These are phyloP conservation scores for Chelidonichthys spinosus DNA, from an alignment of 2,797 vertebrate genomes.

Conservation along the genomic window DNA sequence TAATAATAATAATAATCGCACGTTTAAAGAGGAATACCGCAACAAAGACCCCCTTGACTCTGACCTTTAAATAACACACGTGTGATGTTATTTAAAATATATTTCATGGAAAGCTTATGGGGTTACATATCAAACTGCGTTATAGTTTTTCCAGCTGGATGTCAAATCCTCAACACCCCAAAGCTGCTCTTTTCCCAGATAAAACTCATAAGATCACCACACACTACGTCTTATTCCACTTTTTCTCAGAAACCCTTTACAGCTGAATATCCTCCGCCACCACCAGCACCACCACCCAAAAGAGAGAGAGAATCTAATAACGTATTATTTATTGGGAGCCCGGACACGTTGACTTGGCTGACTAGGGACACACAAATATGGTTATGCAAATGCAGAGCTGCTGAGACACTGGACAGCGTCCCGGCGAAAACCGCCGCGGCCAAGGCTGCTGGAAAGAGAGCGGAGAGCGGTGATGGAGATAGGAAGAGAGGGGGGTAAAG, in stretches of 20 bases:
- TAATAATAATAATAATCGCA: background rate
- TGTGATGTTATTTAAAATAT: constrained; percentile 21
- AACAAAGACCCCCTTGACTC: background rate
- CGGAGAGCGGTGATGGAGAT: constrained; percentile 44
- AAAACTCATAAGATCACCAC: constrained; percentile 34
- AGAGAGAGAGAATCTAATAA: constrained; percentile 59
- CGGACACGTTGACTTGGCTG: constrained; percentile 72
- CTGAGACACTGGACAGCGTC: constrained; percentile 70
- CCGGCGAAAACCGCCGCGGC: constrained; percentile 58
- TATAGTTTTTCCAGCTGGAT: constrained; percentile 47
- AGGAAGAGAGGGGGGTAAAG: constrained; percentile 29
- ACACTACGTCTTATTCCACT: constrained; percentile 47
- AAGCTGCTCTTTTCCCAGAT: constrained; percentile 17
- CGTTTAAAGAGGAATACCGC: background rate
- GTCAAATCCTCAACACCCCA: constrained; percentile 36
- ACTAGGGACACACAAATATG: constrained; percentile 67
- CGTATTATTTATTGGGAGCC: constrained; percentile 71
- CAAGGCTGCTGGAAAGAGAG: constrained; percentile 60
- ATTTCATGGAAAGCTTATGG: constrained; percentile 16
- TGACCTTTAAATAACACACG: constrained; percentile 1
- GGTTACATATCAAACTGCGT: constrained; percentile 10
- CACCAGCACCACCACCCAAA: constrained; percentile 12
- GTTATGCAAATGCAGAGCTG: constrained; percentile 71
- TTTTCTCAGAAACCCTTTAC: constrained; percentile 58
- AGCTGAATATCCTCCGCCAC: constrained; percentile 20